Percentiles rank a stretch among this genome's conserved stretches.
These are phyloP conservation scores for Threskiornis aethiopicus DNA, from an alignment of 2,797 vertebrate genomes.

Conservation along the genomic window DNA sequence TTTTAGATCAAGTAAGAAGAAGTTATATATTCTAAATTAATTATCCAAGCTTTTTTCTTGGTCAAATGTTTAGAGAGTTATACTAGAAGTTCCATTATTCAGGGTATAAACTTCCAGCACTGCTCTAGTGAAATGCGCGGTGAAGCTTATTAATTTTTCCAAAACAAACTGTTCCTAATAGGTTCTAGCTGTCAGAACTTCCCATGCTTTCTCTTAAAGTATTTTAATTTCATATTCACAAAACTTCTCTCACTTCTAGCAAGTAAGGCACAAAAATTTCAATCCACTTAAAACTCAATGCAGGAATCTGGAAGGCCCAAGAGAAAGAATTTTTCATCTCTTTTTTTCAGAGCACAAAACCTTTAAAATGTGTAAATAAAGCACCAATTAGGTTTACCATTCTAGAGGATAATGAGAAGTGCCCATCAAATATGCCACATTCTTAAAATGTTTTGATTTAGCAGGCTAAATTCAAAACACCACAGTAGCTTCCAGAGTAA, in stretches of 20 bases:
- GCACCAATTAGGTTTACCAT: conserved; percentile 69
- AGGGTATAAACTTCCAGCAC: not conserved
- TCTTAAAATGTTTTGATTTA: conserved; percentile 74
- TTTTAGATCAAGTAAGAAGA: not conserved
- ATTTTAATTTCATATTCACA: conserved; percentile 72
- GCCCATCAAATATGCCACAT: conserved; percentile 56
- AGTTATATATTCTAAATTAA: not conserved
- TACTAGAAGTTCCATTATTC: not conserved
- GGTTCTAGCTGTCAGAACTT: conserved; percentile 10
- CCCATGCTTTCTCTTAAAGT: conserved; percentile 46
- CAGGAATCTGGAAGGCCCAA: conserved; percentile 62
- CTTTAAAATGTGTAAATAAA: conserved; percentile 66
- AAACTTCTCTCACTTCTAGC: conserved; percentile 64
- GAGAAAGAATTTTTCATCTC: conserved; percentile 59
- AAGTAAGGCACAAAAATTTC: conserved; percentile 71
- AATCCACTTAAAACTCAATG: conserved; percentile 71
- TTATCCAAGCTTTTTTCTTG: not conserved
- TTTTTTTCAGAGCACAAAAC: conserved; percentile 68
- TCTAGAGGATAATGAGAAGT: conserved; percentile 69
- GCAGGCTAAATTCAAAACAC: conserved; percentile 50
- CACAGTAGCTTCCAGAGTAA: conserved; percentile 45
- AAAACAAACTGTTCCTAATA: conserved; percentile 33
- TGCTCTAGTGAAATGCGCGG: not conserved
- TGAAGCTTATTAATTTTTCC: conserved; percentile 21
- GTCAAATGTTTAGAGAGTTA: not conserved